Percentiles rank a stretch among this genome's conserved stretches.
phyloP scores from a whole-genome alignment of 2,797 vertebrate genomes.

The Coracias cyanogaster region DNA sequence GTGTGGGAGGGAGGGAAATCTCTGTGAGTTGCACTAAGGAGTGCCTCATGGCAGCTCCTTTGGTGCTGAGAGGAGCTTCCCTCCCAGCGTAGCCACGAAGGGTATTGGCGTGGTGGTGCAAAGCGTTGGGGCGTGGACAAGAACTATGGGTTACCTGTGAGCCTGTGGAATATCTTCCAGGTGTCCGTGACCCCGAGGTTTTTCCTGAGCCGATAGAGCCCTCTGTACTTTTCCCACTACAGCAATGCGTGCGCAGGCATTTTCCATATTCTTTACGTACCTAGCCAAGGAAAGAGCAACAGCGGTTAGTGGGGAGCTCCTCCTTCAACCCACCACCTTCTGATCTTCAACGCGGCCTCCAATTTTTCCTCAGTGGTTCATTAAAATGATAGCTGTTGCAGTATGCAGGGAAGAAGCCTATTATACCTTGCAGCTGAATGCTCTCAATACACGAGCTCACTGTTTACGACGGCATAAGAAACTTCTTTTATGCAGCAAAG shows the following conservation, averaged over 20 bases:
- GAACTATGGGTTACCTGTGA: slow-evolving; percentile 87
- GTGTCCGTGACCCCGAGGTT: slow-evolving; percentile 90
- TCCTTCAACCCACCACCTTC: not conserved
- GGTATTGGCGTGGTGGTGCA: accelerated
- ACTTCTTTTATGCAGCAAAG: not conserved
- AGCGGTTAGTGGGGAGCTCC: slow-evolving; percentile 35
- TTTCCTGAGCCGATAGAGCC: slow-evolving; percentile 95
- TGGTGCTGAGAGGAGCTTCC: accelerated
- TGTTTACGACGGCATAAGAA: not conserved
- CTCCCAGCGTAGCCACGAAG: not conserved
- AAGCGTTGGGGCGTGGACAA: not conserved
- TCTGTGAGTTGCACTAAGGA: not conserved
- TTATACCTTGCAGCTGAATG: not conserved
- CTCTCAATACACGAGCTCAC: not conserved
- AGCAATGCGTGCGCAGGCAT: slow-evolving; percentile 95
- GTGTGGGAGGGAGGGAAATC: not conserved
- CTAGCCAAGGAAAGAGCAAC: slow-evolving; percentile 76
- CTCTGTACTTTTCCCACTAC: slow-evolving; percentile 95
- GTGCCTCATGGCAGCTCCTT: not conserved
- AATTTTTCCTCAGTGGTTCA: not conserved
- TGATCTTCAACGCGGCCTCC: not conserved
- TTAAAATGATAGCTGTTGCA: not conserved
- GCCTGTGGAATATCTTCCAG: slow-evolving; percentile 93
- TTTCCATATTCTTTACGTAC: slow-evolving; percentile 98
- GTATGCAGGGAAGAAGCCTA: not conserved